A percentile compares a stretch with the other conserved stretches of the same genome.
Conservation (phyloP, 2,888 invertebrate species). For the Rotaria sp. region DNA sequence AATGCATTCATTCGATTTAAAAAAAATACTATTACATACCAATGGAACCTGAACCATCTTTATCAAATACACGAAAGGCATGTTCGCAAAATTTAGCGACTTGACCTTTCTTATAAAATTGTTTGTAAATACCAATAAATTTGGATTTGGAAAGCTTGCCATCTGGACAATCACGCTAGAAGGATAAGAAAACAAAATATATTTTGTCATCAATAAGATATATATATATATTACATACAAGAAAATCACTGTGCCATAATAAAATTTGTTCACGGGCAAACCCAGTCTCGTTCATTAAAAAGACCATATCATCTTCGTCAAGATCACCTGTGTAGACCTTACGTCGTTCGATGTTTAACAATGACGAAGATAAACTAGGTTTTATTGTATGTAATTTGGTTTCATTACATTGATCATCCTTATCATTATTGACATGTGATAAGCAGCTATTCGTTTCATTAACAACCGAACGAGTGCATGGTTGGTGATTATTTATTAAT, state of each 20-base stretch:
- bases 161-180: slow-evolving; percentile 6
- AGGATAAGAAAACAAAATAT: background rate
- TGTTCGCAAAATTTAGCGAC: slow-evolving; percentile 8
- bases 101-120: slow-evolving; percentile 20
- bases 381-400: background rate
- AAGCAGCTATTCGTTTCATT: background rate
- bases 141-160: background rate
- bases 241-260: background rate
- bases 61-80: slow-evolving; percentile 28
- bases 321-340: background rate
- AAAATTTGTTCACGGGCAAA: background rate
- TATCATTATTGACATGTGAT: background rate
- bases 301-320: background rate
- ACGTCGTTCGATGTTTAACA: background rate
- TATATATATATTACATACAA: background rate
- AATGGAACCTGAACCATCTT: background rate
- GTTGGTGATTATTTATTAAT: background rate
- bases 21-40: background rate
- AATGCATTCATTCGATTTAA: no score
- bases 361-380: background rate
- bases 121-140: slow-evolving; percentile 1
- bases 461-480: background rate
- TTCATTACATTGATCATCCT: background rate
- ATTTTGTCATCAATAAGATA: background rate
- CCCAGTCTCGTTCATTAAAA: slow-evolving; percentile 11